Conservation (phyloP, 2,113 vertebrate genomes). For the Nasalis larvatus region DNA sequence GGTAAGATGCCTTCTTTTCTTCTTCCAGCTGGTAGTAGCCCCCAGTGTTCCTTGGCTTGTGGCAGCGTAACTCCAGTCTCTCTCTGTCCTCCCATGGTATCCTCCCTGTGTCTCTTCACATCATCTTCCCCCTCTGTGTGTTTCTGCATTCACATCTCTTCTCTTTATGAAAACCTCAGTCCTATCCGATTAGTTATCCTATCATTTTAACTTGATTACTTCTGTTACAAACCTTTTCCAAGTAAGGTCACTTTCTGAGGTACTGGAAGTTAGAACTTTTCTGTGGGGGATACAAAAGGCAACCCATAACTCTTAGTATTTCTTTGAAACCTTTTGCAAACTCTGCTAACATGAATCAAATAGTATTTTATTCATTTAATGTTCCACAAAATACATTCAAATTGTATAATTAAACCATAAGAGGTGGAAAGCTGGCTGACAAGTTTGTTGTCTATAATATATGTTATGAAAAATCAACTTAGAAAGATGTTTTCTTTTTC, state of each 20-base stretch:
- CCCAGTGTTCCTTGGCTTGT: background rate
- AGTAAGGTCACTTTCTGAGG: background rate
- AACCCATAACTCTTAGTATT: background rate
- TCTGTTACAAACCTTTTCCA: background rate
- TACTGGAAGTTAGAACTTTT: background rate
- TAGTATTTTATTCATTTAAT: background rate
- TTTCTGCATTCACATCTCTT: background rate
- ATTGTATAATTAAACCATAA: constrained; percentile 12
- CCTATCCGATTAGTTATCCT: background rate
- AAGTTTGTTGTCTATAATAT: background rate
- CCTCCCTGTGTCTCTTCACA: background rate
- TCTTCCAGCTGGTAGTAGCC: background rate
- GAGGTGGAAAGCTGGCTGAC: background rate
- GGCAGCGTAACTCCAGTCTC: background rate
- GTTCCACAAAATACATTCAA: background rate
- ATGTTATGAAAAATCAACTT: background rate
- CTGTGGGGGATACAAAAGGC: background rate
- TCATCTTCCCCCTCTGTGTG: rapidly evolving
- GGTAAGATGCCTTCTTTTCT: rapidly evolving
- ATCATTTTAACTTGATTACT: background rate
- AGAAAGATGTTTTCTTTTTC: background rate
- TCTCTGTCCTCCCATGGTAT: background rate
- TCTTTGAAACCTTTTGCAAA: background rate
- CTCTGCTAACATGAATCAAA: background rate
- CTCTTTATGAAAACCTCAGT: background rate